Base-by-base conservation (phyloP, 2,888 invertebrate species). In the Habroteleia sp. region DNA sequence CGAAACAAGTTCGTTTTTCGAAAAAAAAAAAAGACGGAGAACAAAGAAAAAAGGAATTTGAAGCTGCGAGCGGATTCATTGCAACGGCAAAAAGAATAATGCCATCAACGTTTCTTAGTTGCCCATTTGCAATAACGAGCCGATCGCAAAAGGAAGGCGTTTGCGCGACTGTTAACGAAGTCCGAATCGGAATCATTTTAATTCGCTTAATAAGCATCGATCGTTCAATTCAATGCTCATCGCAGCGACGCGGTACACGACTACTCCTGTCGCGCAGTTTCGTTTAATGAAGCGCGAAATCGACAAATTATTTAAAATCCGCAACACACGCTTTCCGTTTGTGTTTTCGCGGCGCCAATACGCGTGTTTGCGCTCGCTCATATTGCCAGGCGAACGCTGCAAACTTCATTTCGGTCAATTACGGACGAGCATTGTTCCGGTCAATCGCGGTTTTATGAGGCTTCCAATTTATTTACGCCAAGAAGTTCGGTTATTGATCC, bases 281-380 rank as follows among this genome's bases (percentile, higher is more conserved):
- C 73, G 77, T 80, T 83, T 80, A 83, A 84, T 83, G 81, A 83
- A 82, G 81, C 84, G 74, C 79, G 76, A 84, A 85, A 84, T 84
- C 81, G 80, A 79, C 78, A 83, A 85, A 85, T 85, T 83, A 82
- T 82, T 82, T 78, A 80, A 83, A 82, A 81, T 82, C 79, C 78
- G 79, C 68, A 73, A 74, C 68, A 27, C 62, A 50, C n/a, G n/a
- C 56, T 72, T 48, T 42, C 63, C 13, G 56, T 41, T 48, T 56
- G 39, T 46, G 42, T 60, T 60, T 69, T 52, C 65, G 42, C 11
- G 42, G 54, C 27, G 33, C 48, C 25, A 27, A 8, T 20, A 35
- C 8, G 10, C 16, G 3, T 14, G 42, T 29, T 42, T 69, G 74
- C 66, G 44, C 54, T 27, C 60, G 33, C 62, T 23, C 23, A 33